Evolutionary conservation across 2,888 invertebrate species (phyloP), one percentile per base, ranked within the genome.

Genomic region (Chloroclystis v-ata): DNA sequence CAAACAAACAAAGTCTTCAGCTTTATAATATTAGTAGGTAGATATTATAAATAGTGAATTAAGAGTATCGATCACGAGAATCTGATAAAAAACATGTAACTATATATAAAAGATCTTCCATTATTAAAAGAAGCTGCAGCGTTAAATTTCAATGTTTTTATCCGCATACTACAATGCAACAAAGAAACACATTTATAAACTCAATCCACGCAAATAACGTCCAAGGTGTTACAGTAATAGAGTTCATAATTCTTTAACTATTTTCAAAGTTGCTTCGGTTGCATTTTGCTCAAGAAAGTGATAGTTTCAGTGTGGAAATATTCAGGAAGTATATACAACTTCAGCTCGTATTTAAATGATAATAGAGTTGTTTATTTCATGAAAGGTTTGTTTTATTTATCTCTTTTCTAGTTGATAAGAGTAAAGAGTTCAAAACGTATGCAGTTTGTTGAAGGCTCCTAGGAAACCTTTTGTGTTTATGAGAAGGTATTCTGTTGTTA

Each of bases 261-360:
- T 9, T 9, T 32, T 14, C n/a, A 30, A 30, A 30, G 32, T 16
- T 33, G 16, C n/a, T 37, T 24, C 30, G 28, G 9, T 20, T 25
- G 38, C 44, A 49, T 43, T 47, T 53, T 48, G 47, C 43, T 45
- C 29, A 30, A 43, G 16, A 38, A 48, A 50, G 43, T 40, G 49
- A 45, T 45, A 40, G 43, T 44, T 32, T 47, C 20, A 28, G 32
- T 12, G 28, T 20, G 42, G 44, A 48, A 46, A 42, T 20, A 13
- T 9, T 25, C 9, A 39, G 28, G 25, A 43, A 1, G 1, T 29
- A 37, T 39, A 37, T 28, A 16, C 28, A 20, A 45, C 33, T 42
- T 13, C 9, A 16, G 32, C 6, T 35, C 20, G 2, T 25, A 32
- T 8, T 24, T 10, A 20, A 33, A 33, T 33, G 35, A 2, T 1